Evolutionary conservation across 2,888 invertebrate species (phyloP), one percentile per base, ranked within the genome.

Genomic region (Drosophila greeni): DNA sequence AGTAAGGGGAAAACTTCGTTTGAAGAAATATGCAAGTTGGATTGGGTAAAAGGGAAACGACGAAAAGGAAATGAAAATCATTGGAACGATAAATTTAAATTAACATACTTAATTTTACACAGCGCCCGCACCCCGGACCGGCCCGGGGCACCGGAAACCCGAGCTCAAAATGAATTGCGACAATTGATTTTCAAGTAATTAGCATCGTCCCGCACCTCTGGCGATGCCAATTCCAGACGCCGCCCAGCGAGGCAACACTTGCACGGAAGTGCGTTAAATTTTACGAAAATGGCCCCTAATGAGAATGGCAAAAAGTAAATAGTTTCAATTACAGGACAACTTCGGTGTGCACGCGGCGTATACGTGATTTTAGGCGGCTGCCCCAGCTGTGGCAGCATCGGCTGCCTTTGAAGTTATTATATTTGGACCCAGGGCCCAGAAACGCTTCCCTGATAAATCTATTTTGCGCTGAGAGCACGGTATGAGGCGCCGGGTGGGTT

Each of bases 151-250:
- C 34, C 45, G 67, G 52, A 67, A 52, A 45, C 51, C 51, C 36
- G 43, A 45, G 24, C 57, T 52, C 48, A 47, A 72, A 81, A 77
- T 84, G 70, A 81, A 83, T 85, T 84, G 83, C 81, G 66, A 77
- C 83, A 85, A 79, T 84, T 82, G 75, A 81, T 85, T 84, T 79
- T 62, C 76, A 70, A 74, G 76, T 80, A 79, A 79, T 84, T 84
- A 84, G 82, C 73, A 62, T 48, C 68, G 70, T 57, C 70, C 60
- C 39, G 24, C 31, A 31, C 51, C 40, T 56, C 42, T 23, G 56
- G 66, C 59, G 29, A 37, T 60, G 59, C 45, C 59, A 60, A 45
- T 45, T 60, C 14, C 58, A 59, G 58, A 20, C 55, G 16, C 11
- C 23, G n/a, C n/a, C 33, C 40, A 49, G 24, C 24, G 24, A 72